Percentiles rank a stretch among this genome's conserved stretches.
Evolutionary conservation across 2,113 vertebrate genomes (phyloP).

Genomic region (Alces alces): DNA sequence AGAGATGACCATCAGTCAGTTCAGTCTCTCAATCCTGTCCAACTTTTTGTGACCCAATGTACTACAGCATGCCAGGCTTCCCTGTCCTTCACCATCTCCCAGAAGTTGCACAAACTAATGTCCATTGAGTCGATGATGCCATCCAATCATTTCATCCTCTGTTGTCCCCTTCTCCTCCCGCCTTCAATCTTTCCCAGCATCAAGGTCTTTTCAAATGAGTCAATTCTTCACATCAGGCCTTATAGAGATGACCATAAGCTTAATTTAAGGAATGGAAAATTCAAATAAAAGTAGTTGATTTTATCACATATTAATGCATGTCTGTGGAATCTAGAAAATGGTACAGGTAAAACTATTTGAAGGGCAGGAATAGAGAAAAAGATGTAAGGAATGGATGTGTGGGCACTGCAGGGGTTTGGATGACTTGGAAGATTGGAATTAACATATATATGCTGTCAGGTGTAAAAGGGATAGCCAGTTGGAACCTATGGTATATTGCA

Average conservation of each 20-base stretch:
- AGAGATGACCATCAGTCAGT: background rate
- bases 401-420: background rate
- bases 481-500: background rate
- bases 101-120: background rate
- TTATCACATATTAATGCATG: background rate
- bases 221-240: background rate
- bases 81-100: background rate
- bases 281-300: background rate
- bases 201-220: background rate
- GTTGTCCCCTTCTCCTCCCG: background rate
- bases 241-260: background rate
- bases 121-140: background rate
- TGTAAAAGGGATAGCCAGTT: background rate
- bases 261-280: background rate
- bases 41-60: rapidly evolving
- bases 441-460: background rate
- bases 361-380: background rate
- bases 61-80: background rate
- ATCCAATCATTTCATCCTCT: background rate
- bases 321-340: background rate
- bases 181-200: background rate
- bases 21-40: background rate
- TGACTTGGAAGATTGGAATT: background rate
- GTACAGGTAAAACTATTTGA: background rate
- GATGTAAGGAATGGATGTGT: background rate